Percentiles rank a stretch among this genome's conserved stretches.
Conservation (phyloP, 2,888 invertebrate species). For the Dromius quadrimaculatus region DNA sequence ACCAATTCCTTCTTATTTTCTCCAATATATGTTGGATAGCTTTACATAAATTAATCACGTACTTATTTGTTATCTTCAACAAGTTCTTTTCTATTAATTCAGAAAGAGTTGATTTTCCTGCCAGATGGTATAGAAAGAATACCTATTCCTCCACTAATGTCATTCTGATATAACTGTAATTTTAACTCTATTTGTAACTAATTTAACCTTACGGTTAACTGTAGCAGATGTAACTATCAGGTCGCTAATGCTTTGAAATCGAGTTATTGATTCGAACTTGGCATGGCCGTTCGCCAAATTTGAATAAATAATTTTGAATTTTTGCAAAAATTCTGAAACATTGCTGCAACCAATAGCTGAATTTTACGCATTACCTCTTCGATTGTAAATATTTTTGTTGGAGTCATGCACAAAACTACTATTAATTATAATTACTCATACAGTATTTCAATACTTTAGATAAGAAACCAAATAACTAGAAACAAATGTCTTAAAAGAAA, state of each 20-base stretch:
- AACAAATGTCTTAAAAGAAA: neutral
- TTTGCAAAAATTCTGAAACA: neutral
- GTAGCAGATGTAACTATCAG: constrained; percentile 16
- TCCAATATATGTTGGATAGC: neutral
- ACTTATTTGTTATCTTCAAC: neutral
- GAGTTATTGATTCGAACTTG: constrained; percentile 14
- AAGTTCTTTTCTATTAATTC: constrained; percentile 4
- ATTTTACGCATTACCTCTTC: constrained; percentile 5
- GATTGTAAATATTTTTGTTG: constrained; percentile 18
- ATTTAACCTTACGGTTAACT: constrained; percentile 31
- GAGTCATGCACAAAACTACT: constrained; percentile 28
- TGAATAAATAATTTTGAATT: neutral
- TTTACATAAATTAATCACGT: neutral
- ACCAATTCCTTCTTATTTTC: neutral
- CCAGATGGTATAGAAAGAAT: constrained; percentile 2
- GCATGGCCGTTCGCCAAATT: constrained; percentile 10
- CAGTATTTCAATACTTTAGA: neutral
- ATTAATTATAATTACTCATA: constrained; percentile 20
- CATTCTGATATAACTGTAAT: constrained; percentile 20
- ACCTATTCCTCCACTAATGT: neutral
- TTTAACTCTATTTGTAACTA: constrained; percentile 17
- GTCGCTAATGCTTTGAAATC: neutral
- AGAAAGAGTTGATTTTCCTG: neutral
- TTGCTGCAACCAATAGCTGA: constrained; percentile 16
- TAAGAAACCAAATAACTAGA: constrained; percentile 2